Evolutionary conservation across 2,888 invertebrate genomes (phyloP), one percentile per base, ranked within the genome.

Genomic region (Zaprionus bogoriensis): DNA sequence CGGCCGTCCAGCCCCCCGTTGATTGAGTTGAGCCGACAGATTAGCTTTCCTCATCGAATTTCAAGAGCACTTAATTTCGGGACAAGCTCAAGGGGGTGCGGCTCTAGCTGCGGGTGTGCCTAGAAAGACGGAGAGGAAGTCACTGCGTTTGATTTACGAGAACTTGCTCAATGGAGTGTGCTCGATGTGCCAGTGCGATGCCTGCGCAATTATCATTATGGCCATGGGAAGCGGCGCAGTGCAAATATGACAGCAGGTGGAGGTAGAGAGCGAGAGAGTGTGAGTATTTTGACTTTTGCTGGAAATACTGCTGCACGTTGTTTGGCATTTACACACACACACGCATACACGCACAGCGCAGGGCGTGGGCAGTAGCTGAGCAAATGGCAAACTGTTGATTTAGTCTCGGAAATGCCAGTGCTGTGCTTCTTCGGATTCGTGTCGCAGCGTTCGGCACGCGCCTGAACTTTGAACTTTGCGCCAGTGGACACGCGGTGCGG

Each of bases 371-470:
- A 27, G 50, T 14, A 48, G 48, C 36, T 42, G 60, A 58, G 46
- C 58, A 64, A 69, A 72, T 71, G 86, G 70, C 80, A 81, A 83
- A 71, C 87, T 86, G 87, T 83, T 86, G 80, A 86, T 80, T 71
- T 66, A 57, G 64, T 38, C 39, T 64, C 50, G 59, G 44, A 73
- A 67, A 75, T 79, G 79, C 61, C 76, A 70, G 76, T 76, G 76
- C 75, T 75, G 62, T 62, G 46, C 28, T 66, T 27, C 27, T 27
- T 10, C 30, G n/a, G 45, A 32, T 39, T 46, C 51, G 38, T 55
- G 30, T 68, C 46, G 42, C 52, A 23, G 14, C 12, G 46, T 27
- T 47, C 36, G 54, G 64, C 86, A 81, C 67, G 77, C 71, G 74
- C 65, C 71, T 80, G 61, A 77, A 77, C 81, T 80, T 74, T 86